phyloP scores from a whole-genome alignment of 2,113 vertebrate genomes.

The Nanorana parkeri region DNA sequence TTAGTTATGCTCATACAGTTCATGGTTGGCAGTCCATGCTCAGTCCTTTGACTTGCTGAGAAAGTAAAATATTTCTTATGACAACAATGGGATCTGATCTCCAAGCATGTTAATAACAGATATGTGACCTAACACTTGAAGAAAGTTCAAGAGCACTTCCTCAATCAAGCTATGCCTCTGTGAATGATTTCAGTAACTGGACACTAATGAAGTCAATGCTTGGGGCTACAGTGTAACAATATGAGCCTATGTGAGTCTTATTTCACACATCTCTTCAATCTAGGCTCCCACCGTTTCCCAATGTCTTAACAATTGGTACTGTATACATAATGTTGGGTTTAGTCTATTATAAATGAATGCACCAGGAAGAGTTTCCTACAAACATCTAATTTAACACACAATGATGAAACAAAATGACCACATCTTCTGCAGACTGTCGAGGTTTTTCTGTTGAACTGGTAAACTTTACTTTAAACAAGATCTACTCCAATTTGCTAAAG shows the following conservation, averaged over 20 bases:
- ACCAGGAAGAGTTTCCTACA: not conserved
- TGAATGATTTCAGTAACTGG: slow-evolving; percentile 4
- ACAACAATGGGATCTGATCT: not conserved
- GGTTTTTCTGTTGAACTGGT: no score
- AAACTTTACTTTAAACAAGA: not conserved
- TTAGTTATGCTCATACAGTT: no score
- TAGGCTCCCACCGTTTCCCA: not conserved
- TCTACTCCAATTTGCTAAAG: not conserved
- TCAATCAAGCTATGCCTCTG: slow-evolving; percentile 10
- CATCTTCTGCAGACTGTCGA: no score
- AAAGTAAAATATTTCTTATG: not conserved
- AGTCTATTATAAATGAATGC: no score
- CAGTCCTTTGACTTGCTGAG: not conserved
- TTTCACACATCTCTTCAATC: not conserved
- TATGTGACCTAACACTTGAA: slow-evolving; percentile 36
- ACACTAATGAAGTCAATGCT: slow-evolving; percentile 15
- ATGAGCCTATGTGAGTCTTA: not conserved
- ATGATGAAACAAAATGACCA: not conserved
- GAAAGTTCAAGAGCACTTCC: slow-evolving; percentile 38
- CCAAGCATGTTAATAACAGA: slow-evolving; percentile 15
- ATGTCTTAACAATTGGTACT: no score
- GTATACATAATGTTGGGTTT: no score
- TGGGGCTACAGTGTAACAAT: slow-evolving; percentile 4
- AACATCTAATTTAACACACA: not conserved
- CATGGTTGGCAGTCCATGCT: no score